Base-by-base conservation (phyloP, 1,140 invertebrate species). In the Trachymyrmex cornetzi region DNA sequence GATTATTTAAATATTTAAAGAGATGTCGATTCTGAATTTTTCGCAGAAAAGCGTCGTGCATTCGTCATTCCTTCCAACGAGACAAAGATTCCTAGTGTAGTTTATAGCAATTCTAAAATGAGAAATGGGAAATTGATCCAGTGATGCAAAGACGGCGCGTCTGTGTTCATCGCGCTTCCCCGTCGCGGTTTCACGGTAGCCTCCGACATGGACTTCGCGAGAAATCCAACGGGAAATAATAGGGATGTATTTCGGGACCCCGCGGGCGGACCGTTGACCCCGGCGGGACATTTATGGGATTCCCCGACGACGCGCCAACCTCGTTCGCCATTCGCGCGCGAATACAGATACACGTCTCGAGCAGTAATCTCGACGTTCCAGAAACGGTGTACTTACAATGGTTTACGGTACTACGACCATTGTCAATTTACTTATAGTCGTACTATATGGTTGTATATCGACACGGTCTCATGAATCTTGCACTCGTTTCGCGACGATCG, bases 181-280 rank as follows among this genome's bases (percentile, higher is more conserved):
- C 16, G 79, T 2, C 38, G 14, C 66, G 22, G 11, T 57, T 19
- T 24, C 24, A 19, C 22, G 59, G 4, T 3, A 6, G 48, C 2
- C 30, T 24, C 14, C 38, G 11, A 22, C 64, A 11, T 12, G 64
- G 34, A 67, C 48, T 74, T 14, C 57, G 80, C 69, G 55, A 12
- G 63, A 74, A 44, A 22, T 74, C 57, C 44, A 57, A 84, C 69
- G 69, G 80, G 69, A 59, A 72, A 75, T 85, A 79, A 88, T 86
- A 64, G 74, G 57, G 59, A 67, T 85, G 75, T 88, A 77, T 85
- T 86, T 72, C 53, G 72, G 75, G 63, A 75, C 27, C 71, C 61
- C 74, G 66, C 75, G 44, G 16, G 22, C 50, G 38, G 80, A 84
- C 27, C 69, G 38, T 84, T 84, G 80, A 84, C 80, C 80, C n/a